These are phyloP conservation scores for Macrophya alboannulata DNA, from an alignment of 2,888 invertebrate genomes.

Conservation along the genomic window DNA sequence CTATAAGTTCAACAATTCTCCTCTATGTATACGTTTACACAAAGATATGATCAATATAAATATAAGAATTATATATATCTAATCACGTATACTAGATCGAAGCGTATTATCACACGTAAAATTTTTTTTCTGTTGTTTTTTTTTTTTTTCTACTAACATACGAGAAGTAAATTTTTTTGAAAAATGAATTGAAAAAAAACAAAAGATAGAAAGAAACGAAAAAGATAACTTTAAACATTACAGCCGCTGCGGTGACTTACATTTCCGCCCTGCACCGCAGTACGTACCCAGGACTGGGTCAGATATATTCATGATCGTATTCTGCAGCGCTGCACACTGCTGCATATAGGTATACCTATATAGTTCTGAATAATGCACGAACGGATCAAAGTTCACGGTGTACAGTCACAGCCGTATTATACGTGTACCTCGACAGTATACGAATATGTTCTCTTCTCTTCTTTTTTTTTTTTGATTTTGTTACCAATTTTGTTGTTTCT, in stretches of 20 bases:
- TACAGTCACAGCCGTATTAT: conserved; percentile 6
- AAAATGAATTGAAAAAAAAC: not conserved
- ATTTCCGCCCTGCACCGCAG: not conserved
- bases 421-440: not conserved
- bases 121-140: too few relatives aligned
- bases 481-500: not conserved
- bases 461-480: not conserved
- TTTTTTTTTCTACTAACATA: too few relatives aligned
- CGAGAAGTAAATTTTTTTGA: not conserved
- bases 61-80: too few relatives aligned
- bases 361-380: conserved; percentile 66
- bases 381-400: conserved; percentile 58
- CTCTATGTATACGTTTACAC: too few relatives aligned
- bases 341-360: not conserved
- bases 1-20: too few relatives aligned
- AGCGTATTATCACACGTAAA: too few relatives aligned
- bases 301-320: conserved; percentile 37
- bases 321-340: not conserved
- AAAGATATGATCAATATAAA: too few relatives aligned
- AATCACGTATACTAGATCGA: too few relatives aligned
- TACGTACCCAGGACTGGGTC: conserved; percentile 4
- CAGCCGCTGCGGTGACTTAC: not conserved
- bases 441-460: not conserved
- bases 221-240: too few relatives aligned
- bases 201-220: not conserved